Conservation (phyloP, 2,797 vertebrate species). For the Siniperca obscura region DNA sequence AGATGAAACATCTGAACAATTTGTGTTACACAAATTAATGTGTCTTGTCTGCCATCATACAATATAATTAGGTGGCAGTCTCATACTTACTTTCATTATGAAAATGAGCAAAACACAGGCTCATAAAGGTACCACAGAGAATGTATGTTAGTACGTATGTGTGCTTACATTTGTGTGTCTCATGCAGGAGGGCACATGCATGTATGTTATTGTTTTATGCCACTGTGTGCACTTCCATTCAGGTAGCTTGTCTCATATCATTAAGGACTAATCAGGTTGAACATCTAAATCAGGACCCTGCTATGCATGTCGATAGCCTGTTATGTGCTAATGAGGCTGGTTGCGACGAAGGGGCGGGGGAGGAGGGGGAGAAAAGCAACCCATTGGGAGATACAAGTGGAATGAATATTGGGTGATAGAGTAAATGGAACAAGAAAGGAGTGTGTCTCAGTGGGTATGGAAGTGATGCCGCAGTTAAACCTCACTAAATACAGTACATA, state of each 20-base stretch:
- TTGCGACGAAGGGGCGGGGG: constrained; percentile 71
- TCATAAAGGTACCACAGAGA: not conserved
- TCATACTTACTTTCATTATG: constrained; percentile 4
- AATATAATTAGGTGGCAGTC: constrained; percentile 25
- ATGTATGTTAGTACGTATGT: constrained; percentile 20
- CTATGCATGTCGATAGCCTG: constrained; percentile 91
- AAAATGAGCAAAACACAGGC: constrained; percentile 24
- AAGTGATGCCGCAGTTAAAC: constrained; percentile 25
- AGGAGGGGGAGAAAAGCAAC: constrained; percentile 42
- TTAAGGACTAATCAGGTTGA: constrained; percentile 88
- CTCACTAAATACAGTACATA: constrained; percentile 1
- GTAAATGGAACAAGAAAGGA: constrained; percentile 47
- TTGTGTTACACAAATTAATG: constrained; percentile 30
- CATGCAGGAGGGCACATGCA: not conserved
- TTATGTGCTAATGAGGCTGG: constrained; percentile 91
- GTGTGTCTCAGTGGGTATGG: constrained; percentile 32
- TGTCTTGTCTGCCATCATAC: not conserved
- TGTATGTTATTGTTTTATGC: constrained; percentile 55
- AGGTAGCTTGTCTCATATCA: constrained; percentile 77
- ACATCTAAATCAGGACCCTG: constrained; percentile 89
- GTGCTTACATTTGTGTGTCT: constrained; percentile 34
- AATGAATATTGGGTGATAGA: constrained; percentile 67
- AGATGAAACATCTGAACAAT: constrained; percentile 39
- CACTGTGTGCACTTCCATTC: constrained; percentile 72
- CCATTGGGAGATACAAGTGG: constrained; percentile 74